These are phyloP conservation scores for Aricia artaxerxes DNA, from an alignment of 2,888 invertebrate species.

Conservation along the genomic window DNA sequence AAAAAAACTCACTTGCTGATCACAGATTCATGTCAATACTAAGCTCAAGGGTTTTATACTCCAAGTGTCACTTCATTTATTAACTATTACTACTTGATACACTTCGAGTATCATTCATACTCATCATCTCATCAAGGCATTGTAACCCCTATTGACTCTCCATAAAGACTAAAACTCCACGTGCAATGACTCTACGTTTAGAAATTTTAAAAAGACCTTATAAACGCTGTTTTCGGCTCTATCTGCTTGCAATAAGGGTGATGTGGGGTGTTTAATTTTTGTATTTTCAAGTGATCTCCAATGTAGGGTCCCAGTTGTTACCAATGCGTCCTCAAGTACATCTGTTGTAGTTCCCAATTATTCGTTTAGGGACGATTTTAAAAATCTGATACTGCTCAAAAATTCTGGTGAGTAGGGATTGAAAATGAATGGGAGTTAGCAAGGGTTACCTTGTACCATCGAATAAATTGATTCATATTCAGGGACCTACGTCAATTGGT, in stretches of 20 bases:
- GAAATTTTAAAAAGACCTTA: not conserved
- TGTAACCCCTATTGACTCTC: not conserved
- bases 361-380: not conserved
- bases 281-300: conserved; percentile 9
- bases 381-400: conserved; percentile 5
- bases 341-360: conserved; percentile 15
- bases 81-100: conserved; percentile 26
- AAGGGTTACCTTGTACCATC: too few relatives aligned
- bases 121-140: not conserved
- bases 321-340: conserved; percentile 22
- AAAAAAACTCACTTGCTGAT: not conserved
- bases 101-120: not conserved
- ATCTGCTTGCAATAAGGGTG: not conserved
- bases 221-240: not conserved
- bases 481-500: too few relatives aligned
- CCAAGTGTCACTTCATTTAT: conserved; percentile 20
- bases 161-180: not conserved
- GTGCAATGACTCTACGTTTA: not conserved
- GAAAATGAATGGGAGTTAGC: not conserved
- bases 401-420: not conserved
- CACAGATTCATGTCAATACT: not conserved
- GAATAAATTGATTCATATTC: too few relatives aligned
- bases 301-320: conserved; percentile 26
- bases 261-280: not conserved
- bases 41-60: conserved; percentile 7